Base-by-base conservation (phyloP, 2,888 invertebrate species). In the Nasonia oneida region DNA sequence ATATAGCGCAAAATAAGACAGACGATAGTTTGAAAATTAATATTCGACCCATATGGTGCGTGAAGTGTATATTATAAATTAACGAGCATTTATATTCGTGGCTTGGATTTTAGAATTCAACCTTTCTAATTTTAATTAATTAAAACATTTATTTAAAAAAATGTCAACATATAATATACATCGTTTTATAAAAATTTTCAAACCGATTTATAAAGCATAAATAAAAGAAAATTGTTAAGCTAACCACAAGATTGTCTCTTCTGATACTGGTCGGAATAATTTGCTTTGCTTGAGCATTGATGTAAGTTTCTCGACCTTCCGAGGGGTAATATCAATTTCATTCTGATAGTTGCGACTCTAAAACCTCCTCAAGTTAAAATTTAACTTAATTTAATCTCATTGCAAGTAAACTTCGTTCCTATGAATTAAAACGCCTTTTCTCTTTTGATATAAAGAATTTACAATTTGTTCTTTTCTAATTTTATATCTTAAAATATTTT, bases 261-360 rank as follows among this genome's bases (percentile, higher is more conserved):
- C 39, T 42, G 1, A n/a, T 18, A 42, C 42, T 42, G 42, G 18
- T 12, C 1, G 14, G 14, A 12, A 73, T 57, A 77, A 61, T 77
- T 39, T 61, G 14, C 57, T 61, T 42, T n/a, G 8, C 37, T 57
- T 77, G 12, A 42, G 42, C 39, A 12, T 39, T 39, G 8, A 64
- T 61, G 37, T 73, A 39, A 42, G 42, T 77, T 61, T 6, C 39
- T 57, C 76, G n/a, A 77, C 61, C 42, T 77, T 61, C 23, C 39
- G 61, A 23, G 18, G 8, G 10, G 77, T n/a, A 75, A 64, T 77
- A 42, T 77, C 61, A 61, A 64, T 77, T 42, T 64, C 61, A 75
- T 42, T 61, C 23, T 33, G 23, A 15, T 18, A 15, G 18, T 15
- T 23, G 42, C 18, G 42, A 42, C 10, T 47, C 42, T n/a, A 39